Evolutionary conservation across 2,888 invertebrate species (phyloP), one percentile per base, ranked within the genome.

Genomic region (Agonopterix alstromeriana): DNA sequence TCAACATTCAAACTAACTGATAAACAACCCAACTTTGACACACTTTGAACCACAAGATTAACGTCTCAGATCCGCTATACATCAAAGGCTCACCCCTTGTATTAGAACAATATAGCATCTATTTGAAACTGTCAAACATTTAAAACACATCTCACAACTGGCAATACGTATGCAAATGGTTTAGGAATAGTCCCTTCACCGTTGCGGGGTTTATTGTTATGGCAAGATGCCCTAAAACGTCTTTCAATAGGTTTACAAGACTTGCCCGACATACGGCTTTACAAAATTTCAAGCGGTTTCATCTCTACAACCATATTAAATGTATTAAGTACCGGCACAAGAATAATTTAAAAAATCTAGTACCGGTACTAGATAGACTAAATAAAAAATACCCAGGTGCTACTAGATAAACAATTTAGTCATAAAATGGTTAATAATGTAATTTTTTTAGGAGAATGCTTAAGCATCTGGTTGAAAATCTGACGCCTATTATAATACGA

Each of bases 51-150:
- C 55, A 40, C 54, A 48, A 53, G 56, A 57, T 59, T 58, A 58
- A 47, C 54, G 53, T 49, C 49, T 55, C 48, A 17, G 48, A 51
- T 50, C 52, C 52, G 49, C 53, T 51, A 55, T 61, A 61, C 61
- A 60, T 60, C 60, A 62, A 57, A 54, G 51, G 41, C 47, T 43
- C 55, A 65, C 56, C 58, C 65, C 55, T 54, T 53, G 53, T 53
- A 47, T 50, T 53, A 52, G 54, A 67, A 63, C 70, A 67, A 65
- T 63, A 71, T 64, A 53, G 63, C 64, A 65, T 74, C 68, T 64
- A 67, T 76, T 75, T 58, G 58, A 66, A 77, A 82, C 84, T 86
- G 87, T 86, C 85, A 85, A 86, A 84, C 79, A 82, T 77, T 82
- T 75, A 67, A 72, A 74, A 67, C 70, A 65, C 70, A 65, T 67